Percentiles rank a stretch among this genome's conserved stretches.
Evolutionary conservation across 2,113 vertebrate species (phyloP).

Genomic region (Phodopus roborovskii): DNA sequence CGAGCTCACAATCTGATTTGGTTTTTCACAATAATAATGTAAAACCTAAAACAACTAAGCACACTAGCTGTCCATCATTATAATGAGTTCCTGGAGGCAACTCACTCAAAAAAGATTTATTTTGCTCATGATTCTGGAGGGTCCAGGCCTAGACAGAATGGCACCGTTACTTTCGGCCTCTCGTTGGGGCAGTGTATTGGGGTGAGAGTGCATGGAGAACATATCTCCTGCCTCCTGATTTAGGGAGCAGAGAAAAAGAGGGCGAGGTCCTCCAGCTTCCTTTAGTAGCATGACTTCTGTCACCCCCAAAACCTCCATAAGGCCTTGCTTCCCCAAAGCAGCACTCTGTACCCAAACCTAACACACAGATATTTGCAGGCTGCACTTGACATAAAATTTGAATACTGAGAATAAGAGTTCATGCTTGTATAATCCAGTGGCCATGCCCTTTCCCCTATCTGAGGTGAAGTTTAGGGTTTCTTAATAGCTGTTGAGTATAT

Average conservation of each 20-base stretch:
- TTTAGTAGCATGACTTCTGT: not conserved
- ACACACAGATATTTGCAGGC: not conserved
- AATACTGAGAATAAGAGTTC: not conserved
- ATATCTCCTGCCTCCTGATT: not conserved
- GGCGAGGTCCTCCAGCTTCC: not conserved
- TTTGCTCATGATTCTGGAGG: not conserved
- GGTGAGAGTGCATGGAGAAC: not conserved
- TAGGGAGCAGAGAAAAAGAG: not conserved
- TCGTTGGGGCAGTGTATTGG: not conserved
- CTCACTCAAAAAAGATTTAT: not conserved
- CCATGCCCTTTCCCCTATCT: not conserved
- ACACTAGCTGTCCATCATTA: not conserved
- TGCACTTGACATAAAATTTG: not conserved
- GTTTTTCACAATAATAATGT: not conserved
- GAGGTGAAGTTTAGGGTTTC: not conserved
- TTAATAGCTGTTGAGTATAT: conserved; percentile 18
- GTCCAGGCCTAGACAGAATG: not conserved
- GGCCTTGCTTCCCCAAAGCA: not conserved
- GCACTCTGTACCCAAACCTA: not conserved
- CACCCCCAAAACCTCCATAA: not conserved
- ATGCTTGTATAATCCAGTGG: not conserved
- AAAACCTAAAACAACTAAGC: not conserved
- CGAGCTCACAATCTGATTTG: not conserved
- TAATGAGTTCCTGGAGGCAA: conserved; percentile 8
- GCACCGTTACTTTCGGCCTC: not conserved